Conservation (phyloP, 2,888 invertebrate species). For the Hartigia nigra region DNA sequence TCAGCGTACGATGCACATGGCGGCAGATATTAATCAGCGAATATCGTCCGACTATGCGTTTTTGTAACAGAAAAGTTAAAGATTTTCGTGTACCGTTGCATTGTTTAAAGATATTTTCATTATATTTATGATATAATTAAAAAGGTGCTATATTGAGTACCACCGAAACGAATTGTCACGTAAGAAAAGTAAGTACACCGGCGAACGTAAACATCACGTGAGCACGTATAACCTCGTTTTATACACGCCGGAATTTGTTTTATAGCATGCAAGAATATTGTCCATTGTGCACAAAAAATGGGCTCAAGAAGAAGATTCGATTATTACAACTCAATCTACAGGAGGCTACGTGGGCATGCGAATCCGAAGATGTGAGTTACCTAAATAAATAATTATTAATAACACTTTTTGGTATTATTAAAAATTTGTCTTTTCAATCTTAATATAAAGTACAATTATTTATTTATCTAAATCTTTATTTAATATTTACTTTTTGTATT, state of each 20-base stretch:
- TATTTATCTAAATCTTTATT: no score
- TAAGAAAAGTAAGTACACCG: constrained; percentile 21
- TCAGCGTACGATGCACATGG: background rate
- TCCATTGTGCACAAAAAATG: constrained; percentile 52
- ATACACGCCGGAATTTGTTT: constrained; percentile 5
- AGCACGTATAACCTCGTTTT: background rate
- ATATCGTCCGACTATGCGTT: background rate
- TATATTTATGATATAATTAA: background rate
- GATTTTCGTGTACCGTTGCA: background rate
- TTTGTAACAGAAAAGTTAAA: background rate
- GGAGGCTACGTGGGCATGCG: constrained; percentile 53
- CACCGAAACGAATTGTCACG: background rate
- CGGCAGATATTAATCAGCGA: background rate
- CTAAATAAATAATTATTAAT: background rate
- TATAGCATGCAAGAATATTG: constrained; percentile 54
- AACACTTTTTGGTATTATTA: no score
- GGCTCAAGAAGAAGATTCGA: constrained; percentile 42
- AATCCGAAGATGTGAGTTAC: constrained; percentile 44
- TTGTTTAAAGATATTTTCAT: background rate
- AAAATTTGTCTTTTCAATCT: no score
- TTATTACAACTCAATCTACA: constrained; percentile 51
- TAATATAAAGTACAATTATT: no score
- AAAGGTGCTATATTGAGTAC: background rate
- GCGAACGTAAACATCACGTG: background rate
- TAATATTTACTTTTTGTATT: constrained; percentile 11